Base-by-base conservation (phyloP, 2,113 vertebrate species). In the Micromys minutus region DNA sequence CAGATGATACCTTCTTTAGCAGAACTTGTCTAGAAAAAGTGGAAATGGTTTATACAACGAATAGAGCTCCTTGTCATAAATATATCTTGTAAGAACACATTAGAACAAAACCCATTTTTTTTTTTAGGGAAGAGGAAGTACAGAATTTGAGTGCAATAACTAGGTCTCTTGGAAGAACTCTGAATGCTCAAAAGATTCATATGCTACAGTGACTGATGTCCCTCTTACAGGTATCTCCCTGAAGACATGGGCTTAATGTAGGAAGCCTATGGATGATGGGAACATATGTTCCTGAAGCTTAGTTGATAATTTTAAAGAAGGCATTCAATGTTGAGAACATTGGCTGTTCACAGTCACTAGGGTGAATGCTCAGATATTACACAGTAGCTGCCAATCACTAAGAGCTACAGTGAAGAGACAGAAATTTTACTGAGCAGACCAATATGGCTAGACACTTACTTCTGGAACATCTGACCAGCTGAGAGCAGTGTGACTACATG, bases 1-100 rank as follows among this genome's bases (percentile, higher is more conserved):
- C 97, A 98, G 97, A 97, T 93, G 97, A 97, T 93, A 97, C 95
- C 57, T 91, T 42, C 90, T 97, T 95, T 91, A 94, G 93, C 91
- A 94, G 96, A 97, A 61, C 74, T 96, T 94, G 88, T 98, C 96
- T 91, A 94, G 74, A 67, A 91, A 95, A 96, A 9, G 91, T 97
- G 52, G 91, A 92, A 89, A 97, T 92, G 36, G 34, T 92, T 96
- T 98, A 94, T 92, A 95, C 97, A 98, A 98, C 95, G 45, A 96
- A 87, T 74, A 96, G 93, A 94, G 94, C 93, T 96, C 96, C 92
- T 89, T 45, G 31, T 87, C 96, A 93, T 93, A 96, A 96, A 94
- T 63, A 90, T 7, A 97, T 42, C 0, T 34, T 93, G 97, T 52
- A 71, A 91, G 94, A 89, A 97, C 96, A 90, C 85, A 50, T 75